Base-by-base conservation (phyloP, 2,113 vertebrate genomes). In the Nibea coibor region DNA sequence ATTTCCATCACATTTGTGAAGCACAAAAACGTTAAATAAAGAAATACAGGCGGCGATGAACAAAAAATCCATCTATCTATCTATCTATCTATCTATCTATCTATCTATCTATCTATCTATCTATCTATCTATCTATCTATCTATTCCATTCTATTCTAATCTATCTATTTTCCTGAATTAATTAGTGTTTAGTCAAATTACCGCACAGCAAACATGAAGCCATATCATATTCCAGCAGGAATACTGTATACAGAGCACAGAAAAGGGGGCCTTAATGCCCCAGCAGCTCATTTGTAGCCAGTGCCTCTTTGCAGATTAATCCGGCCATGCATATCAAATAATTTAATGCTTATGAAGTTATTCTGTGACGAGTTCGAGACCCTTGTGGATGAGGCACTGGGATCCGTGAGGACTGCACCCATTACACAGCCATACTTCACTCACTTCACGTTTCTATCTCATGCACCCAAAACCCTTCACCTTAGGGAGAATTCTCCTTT, bases 381-480 rank as follows among this genome's bases (percentile, higher is more conserved):
- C 9, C 16, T 16, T 20, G 20, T 31, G 26, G 64, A 68, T 19
- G 20, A 43, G 16, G 57, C 35, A 10, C 17, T 43, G 39, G 20
- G 28, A 48, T 26, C 24, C 12, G 24, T 20, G 10, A 64, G 4
- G 14, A 22, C 22, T n/a, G 11, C 3, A 2, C 19, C 48, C 11
- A 63, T 20, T 42, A 56, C 19, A 43, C 1, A 62, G 28, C 42
- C 48, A 57, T 48, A 15, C 26, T 15, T 11, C 8, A 61, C 31
- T 58, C 1, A 0, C 43, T 35, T 65, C 35, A 50, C 59, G 42
- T 69, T 76, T 24, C 4, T 8, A 17, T 48, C 1, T 51, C 62
- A 12, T 17, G 20, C 17, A 50, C 42, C 42, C 77, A 72, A 19
- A 80, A 42, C 20, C 7, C 11, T 66, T 58, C 31, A 75, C 68